Percentiles rank a stretch among this genome's conserved stretches.
Evolutionary conservation across 2,888 invertebrate genomes (phyloP).

Genomic region (Polylopha cassiicola): DNA sequence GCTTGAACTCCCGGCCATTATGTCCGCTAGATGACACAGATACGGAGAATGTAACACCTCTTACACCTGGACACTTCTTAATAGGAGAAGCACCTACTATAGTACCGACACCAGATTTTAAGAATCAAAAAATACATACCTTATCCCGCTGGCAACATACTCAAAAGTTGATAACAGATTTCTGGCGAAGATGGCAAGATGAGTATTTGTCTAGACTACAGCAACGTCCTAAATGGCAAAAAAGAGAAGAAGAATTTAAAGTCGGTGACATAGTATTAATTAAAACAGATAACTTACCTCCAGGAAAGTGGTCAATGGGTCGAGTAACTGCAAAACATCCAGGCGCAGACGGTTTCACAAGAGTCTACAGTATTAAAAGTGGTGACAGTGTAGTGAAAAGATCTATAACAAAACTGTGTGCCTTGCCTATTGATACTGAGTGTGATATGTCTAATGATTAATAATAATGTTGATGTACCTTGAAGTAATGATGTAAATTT

Average conservation of each 20-base stretch:
- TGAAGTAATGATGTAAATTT: no score
- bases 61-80: slow-evolving; percentile 5
- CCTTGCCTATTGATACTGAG: not conserved
- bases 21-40: slow-evolving; percentile 1
- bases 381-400: slow-evolving; percentile 1
- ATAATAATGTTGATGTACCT: no score
- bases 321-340: slow-evolving; percentile 14
- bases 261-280: slow-evolving; percentile 22
- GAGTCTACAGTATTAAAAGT: slow-evolving; percentile 6
- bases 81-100: slow-evolving; percentile 8
- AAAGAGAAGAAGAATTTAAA: slow-evolving; percentile 18
- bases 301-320: slow-evolving; percentile 22
- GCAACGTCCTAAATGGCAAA: slow-evolving; percentile 23
- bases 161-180: slow-evolving; percentile 17
- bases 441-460: no score
- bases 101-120: not conserved
- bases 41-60: not conserved
- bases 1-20: slow-evolving; percentile 5
- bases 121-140: not conserved
- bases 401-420: slow-evolving; percentile 6
- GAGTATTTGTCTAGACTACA: slow-evolving; percentile 23
- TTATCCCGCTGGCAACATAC: slow-evolving; percentile 21
- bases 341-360: not conserved
- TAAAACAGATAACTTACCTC: slow-evolving; percentile 17
- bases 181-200: slow-evolving; percentile 24